A percentile compares a stretch with the other conserved stretches of the same genome.
These are phyloP conservation scores for Octomys mimax DNA, from an alignment of 2,797 vertebrate genomes.

Conservation along the genomic window DNA sequence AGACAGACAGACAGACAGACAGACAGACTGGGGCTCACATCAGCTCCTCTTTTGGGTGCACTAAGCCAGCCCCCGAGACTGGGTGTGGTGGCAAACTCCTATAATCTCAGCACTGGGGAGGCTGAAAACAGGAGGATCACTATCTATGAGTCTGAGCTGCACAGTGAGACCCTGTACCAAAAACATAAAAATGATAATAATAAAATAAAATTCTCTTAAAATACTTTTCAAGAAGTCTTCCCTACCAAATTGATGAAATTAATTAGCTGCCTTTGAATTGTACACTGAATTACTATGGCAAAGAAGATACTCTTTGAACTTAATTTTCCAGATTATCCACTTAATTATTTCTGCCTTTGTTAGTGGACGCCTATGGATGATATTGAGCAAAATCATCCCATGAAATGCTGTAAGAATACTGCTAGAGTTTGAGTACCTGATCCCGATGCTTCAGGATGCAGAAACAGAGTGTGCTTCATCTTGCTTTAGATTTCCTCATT, in stretches of 20 bases:
- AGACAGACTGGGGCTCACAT: too few species aligned
- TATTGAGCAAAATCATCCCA: neutral
- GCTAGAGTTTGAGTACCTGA: neutral
- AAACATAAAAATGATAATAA: too few species aligned
- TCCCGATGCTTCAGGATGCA: neutral
- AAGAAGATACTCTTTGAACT: neutral
- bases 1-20: too few species aligned
- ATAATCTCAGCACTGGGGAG: too few species aligned
- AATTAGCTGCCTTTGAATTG: slow-evolving; percentile 35
- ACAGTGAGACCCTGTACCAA: too few species aligned
- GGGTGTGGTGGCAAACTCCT: too few species aligned
- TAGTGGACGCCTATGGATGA: neutral
- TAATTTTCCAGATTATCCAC: slow-evolving; percentile 40
- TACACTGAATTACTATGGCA: neutral
- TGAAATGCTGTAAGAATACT: neutral
- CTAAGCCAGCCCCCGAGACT: too few species aligned
- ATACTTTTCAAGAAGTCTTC: neutral
- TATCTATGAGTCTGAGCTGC: too few species aligned
- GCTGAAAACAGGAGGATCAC: too few species aligned
- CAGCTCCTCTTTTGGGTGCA: too few species aligned
- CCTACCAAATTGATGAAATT: neutral
- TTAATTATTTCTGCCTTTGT: slow-evolving; percentile 18
- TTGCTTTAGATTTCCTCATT: neutral
- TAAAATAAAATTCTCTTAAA: neutral
- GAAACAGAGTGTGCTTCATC: neutral